These are phyloP conservation scores for Lipotes vexillifer DNA, from an alignment of 2,113 vertebrate genomes.

Conservation along the genomic window DNA sequence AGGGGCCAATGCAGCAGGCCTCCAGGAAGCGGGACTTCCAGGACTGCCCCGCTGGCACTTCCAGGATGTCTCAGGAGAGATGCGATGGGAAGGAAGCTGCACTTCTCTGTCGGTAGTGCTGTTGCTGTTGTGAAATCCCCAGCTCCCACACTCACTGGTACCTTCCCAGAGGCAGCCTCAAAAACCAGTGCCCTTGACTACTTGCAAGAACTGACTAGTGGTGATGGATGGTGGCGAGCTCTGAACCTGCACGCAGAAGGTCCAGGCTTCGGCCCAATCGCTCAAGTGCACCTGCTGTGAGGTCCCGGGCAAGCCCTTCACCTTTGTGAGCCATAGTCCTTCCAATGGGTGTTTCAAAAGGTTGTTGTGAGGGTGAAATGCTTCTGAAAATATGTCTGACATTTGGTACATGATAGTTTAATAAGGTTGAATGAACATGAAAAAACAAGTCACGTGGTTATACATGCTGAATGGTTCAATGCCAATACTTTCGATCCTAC, in stretches of 20 bases:
- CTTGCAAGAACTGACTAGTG: no score
- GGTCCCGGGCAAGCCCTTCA: not conserved
- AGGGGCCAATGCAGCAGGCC: not conserved
- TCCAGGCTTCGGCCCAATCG: rapidly evolving
- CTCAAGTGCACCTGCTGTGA: not conserved
- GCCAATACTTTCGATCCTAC: not conserved
- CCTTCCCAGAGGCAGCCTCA: not conserved
- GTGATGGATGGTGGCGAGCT: not conserved
- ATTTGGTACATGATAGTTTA: not conserved
- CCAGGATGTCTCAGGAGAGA: not conserved
- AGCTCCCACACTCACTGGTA: not conserved
- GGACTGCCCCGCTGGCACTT: not conserved
- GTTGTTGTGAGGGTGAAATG: not conserved
- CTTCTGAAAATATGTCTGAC: not conserved
- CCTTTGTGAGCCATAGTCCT: no score
- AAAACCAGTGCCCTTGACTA: not conserved
- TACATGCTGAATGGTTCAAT: not conserved
- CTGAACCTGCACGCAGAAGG: not conserved
- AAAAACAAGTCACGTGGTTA: not conserved
- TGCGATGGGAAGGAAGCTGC: not conserved
- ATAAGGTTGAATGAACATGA: not conserved
- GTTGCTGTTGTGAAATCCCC: not conserved
- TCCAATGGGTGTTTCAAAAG: not conserved
- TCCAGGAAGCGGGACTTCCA: not conserved
- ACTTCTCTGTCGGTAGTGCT: not conserved